Evolutionary conservation across 2,797 vertebrate species (phyloP).

Genomic region (Morus bassanus): DNA sequence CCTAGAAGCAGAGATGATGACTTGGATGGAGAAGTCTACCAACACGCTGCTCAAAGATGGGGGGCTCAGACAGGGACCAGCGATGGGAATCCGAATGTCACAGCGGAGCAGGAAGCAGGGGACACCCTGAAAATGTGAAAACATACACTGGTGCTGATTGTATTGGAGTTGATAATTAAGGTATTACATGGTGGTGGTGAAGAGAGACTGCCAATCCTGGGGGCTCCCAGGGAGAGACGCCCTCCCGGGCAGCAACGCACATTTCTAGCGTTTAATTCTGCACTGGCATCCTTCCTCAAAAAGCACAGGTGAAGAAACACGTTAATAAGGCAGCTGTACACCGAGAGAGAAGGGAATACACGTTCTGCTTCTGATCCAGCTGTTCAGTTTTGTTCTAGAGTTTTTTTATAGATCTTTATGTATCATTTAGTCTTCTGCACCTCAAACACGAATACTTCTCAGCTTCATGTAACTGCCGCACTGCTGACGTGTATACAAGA

Average conservation of each 20-base stretch:
- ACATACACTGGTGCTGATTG: not conserved
- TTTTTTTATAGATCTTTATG: not conserved
- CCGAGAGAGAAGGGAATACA: not conserved
- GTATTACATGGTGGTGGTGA: not conserved
- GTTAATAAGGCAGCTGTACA: not conserved
- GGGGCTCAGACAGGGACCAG: not conserved
- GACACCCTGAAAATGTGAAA: not conserved
- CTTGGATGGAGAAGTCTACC: not conserved
- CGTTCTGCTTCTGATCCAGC: not conserved
- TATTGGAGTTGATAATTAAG: not conserved
- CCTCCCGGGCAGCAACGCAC: not conserved
- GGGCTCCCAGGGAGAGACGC: not conserved
- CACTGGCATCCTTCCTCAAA: not conserved
- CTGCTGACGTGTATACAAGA: accelerated
- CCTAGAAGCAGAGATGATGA: not conserved
- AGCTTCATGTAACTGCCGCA: not conserved
- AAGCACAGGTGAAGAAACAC: not conserved
- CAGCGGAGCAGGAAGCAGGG: not conserved
- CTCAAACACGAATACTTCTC: accelerated
- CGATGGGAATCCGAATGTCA: accelerated
- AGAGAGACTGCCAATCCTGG: no score
- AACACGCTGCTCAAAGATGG: accelerated
- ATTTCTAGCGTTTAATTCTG: not conserved
- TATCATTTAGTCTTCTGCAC: not conserved
- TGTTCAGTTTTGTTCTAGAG: not conserved